Evolutionary conservation across 2,888 invertebrate genomes (phyloP).

Genomic region (Noctua janthina): DNA sequence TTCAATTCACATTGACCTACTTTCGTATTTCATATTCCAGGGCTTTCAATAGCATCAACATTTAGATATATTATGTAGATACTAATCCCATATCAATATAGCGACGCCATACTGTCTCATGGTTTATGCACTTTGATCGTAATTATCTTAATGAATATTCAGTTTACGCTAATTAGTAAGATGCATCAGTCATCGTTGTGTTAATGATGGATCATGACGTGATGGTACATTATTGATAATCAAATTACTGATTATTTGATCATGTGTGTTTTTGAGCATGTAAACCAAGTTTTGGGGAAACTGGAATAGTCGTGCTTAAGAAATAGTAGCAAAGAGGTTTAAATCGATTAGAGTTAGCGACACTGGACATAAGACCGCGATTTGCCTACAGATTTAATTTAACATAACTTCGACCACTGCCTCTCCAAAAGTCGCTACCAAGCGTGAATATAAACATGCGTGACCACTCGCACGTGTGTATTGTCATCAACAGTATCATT

Average conservation of each 20-base stretch:
- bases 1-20: neutral
- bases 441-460: slow-evolving; percentile 45
- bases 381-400: neutral
- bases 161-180: slow-evolving; percentile 21
- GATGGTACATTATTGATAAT: neutral
- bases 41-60: neutral
- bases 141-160: slow-evolving; percentile 27
- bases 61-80: neutral
- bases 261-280: neutral
- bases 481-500: slow-evolving; percentile 44
- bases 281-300: neutral
- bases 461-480: slow-evolving; percentile 55
- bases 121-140: neutral
- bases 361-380: neutral
- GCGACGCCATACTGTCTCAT: slow-evolving; percentile 11
- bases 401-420: neutral
- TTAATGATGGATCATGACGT: neutral
- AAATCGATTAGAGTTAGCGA: neutral
- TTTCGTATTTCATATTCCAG: neutral
- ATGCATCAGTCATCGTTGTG: slow-evolving; percentile 13
- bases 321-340: too few species aligned
- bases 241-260: neutral
- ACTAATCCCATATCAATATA: slow-evolving; percentile 4
- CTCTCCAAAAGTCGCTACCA: neutral
- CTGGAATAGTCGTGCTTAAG: neutral